Percentiles rank a stretch among this genome's conserved stretches.
phyloP scores from a whole-genome alignment of 2,113 vertebrate species.

The Alosa alosa region DNA sequence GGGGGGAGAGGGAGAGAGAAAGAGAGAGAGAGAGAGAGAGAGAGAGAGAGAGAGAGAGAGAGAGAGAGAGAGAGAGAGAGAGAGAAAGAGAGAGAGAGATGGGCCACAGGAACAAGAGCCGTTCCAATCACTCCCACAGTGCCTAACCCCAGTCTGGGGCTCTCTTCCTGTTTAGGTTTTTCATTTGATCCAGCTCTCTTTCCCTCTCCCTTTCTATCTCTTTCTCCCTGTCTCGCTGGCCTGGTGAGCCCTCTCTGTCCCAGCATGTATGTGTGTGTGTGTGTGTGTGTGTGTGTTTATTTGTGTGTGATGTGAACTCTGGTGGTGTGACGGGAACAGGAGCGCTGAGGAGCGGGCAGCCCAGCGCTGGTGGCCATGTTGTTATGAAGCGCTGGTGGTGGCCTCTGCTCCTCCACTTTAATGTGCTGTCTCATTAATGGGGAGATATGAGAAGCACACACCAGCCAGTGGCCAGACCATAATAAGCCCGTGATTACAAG shows the following conservation, averaged over 20 bases:
- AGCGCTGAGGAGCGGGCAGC: not conserved
- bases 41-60: slow-evolving; percentile 22
- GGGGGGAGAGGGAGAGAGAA: not conserved
- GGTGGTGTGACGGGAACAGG: not conserved
- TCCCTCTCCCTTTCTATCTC: not conserved
- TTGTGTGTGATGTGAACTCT: not conserved
- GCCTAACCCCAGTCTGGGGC: slow-evolving; percentile 64
- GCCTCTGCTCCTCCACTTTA: slow-evolving; percentile 60
- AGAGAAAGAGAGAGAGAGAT: not conserved
- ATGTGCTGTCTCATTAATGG: slow-evolving; percentile 79
- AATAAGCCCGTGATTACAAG: slow-evolving; percentile 82
- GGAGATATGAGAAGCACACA: slow-evolving; percentile 81
- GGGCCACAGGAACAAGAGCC: not conserved
- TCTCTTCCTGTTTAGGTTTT: slow-evolving; percentile 70
- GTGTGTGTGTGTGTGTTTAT: not conserved
- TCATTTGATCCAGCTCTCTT: slow-evolving; percentile 65
- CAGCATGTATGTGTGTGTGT: not conserved
- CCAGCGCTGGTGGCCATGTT: not conserved
- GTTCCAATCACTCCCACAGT: slow-evolving; percentile 57
- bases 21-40: slow-evolving; percentile 53
- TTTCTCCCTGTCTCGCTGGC: not conserved
- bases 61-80: slow-evolving; percentile 2
- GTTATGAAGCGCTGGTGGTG: slow-evolving; percentile 31
- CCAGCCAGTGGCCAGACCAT: slow-evolving; percentile 76
- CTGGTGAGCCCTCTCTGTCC: not conserved